Evolutionary conservation across 2,113 vertebrate species (phyloP), one percentile per base, ranked within the genome.

Genomic region (Tetrax tetrax): DNA sequence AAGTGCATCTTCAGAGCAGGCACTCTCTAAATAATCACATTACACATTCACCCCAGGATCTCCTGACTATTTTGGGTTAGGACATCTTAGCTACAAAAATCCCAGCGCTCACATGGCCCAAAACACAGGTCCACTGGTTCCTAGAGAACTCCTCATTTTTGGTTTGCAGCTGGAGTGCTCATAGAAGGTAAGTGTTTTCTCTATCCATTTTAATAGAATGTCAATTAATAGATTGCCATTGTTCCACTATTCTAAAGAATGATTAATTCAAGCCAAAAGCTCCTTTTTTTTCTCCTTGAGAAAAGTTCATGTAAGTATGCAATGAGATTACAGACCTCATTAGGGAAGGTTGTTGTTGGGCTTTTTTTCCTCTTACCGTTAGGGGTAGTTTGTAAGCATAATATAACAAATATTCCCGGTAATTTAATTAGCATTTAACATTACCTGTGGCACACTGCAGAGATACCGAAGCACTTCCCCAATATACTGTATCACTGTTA

Each of bases 401-500:
- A 37, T 53, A 20, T 21, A 37, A 48, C 37, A 35, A 80, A 38
- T 78, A 50, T 47, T 84, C 18, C 14, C 20, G 48, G 6, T 51
- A 71, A 33, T 60, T 63, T 72, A 51, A 48, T 76, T 72, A 76
- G 48, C 60, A 48, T 56, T 70, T 79, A 77, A 10, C 38, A 22
- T 95, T 98, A 99, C 98, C 98, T 98, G 96, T 7, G 98, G 98
- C 54, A 97, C 85, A 54, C 98, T 98, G 86, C 98, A 99, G 51
- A 99, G 98, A 94, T 99, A 99, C 14, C 98, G 98, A 93, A 99
- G 97, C 79, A 99, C 97, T 87, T 99, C 99, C 74, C 99, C 99
- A 2, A 99, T 99, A 75, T 99, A 99, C 96, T 99, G 99, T 85
- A 99, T 96, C 51, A 98, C 98, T 4, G 99, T 99, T 76, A 98